phyloP scores from a whole-genome alignment of 2,888 invertebrate genomes.

The Lobophora halterata region DNA sequence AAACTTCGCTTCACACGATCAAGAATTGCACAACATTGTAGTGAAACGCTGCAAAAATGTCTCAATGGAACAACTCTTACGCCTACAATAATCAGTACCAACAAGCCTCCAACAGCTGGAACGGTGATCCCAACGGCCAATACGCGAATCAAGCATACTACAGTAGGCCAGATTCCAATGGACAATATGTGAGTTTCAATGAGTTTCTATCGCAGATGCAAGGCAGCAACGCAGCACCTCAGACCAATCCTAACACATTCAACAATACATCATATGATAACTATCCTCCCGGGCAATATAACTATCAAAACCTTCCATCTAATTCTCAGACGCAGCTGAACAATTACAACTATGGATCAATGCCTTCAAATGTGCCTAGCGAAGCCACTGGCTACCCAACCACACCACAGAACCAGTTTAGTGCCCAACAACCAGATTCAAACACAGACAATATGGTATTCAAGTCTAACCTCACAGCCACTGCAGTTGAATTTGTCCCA shows the following conservation, averaged over 20 bases:
- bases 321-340: constrained; percentile 51
- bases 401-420: constrained; percentile 47
- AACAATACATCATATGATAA: constrained; percentile 58
- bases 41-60: constrained; percentile 47
- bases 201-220: constrained; percentile 72
- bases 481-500: constrained; percentile 81
- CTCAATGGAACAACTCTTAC: constrained; percentile 73
- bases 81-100: constrained; percentile 66
- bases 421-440: constrained; percentile 37
- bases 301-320: constrained; percentile 58
- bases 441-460: constrained; percentile 56
- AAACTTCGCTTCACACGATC: constrained; percentile 32
- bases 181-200: constrained; percentile 71
- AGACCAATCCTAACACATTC: constrained; percentile 43
- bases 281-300: constrained; percentile 54
- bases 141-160: constrained; percentile 61
- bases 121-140: constrained; percentile 56
- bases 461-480: constrained; percentile 78
- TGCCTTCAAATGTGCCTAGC: constrained; percentile 41
- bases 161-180: constrained; percentile 51
- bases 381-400: constrained; percentile 44
- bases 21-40: constrained; percentile 47
- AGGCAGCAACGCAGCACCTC: constrained; percentile 39
- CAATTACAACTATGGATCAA: constrained; percentile 47
- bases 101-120: constrained; percentile 57